Conservation (phyloP, 2,888 invertebrate genomes). For the Flexamia atlantica region DNA sequence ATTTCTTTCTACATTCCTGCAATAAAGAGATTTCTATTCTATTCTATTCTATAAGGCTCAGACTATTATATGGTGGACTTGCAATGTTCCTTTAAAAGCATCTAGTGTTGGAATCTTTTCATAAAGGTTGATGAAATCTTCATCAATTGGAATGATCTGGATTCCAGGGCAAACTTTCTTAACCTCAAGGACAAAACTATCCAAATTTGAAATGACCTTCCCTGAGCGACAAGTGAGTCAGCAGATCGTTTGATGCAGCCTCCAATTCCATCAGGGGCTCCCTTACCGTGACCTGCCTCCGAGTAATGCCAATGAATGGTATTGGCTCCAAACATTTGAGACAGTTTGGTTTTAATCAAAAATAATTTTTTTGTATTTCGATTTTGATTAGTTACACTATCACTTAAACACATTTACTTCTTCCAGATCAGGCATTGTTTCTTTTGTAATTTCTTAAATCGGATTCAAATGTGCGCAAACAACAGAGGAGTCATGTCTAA, state of each 20-base stretch:
- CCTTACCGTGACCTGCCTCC: constrained; percentile 73
- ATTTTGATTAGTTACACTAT: constrained; percentile 73
- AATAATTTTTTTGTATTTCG: constrained; percentile 73
- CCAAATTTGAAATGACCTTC: constrained; percentile 60
- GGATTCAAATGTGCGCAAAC: constrained; percentile 73
- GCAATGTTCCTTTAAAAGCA: constrained; percentile 63
- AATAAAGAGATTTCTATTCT: too few relatives aligned
- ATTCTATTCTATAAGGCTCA: too few relatives aligned
- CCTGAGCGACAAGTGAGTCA: constrained; percentile 64
- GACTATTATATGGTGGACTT: constrained; percentile 55
- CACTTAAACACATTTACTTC: constrained; percentile 72
- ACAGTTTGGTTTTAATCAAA: constrained; percentile 69
- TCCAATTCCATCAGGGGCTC: constrained; percentile 72
- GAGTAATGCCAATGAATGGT: constrained; percentile 70
- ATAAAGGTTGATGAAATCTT: constrained; percentile 39
- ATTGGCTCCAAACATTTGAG: constrained; percentile 64
- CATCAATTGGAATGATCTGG: constrained; percentile 51
- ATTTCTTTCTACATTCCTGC: too few relatives aligned
- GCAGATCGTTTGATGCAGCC: constrained; percentile 71
- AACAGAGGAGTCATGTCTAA: constrained; percentile 72
- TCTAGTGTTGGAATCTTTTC: constrained; percentile 42
- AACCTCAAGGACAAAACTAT: constrained; percentile 3
- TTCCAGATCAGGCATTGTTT: too few relatives aligned
- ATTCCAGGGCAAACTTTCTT: constrained; percentile 43
- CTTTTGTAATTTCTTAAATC: constrained; percentile 68